These are phyloP conservation scores for Elephantulus edwardii DNA, from an alignment of 2,113 vertebrate species.

Conservation along the genomic window DNA sequence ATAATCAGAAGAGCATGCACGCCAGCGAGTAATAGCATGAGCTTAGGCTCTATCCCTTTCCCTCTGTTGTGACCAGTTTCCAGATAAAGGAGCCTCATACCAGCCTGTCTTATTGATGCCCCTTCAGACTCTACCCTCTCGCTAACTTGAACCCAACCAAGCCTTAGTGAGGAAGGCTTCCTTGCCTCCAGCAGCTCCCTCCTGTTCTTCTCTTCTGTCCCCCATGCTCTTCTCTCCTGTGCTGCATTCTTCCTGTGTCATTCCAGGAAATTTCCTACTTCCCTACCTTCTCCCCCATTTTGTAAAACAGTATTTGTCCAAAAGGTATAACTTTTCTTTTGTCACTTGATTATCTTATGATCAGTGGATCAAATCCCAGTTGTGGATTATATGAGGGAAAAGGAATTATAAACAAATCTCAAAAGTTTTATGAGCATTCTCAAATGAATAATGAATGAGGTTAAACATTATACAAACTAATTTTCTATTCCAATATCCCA, in stretches of 20 bases:
- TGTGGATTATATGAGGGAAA: not conserved
- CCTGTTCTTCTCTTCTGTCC: not conserved
- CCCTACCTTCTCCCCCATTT: not conserved
- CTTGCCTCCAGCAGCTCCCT: not conserved
- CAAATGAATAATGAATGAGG: slow-evolving; percentile 26
- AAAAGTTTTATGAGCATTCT: slow-evolving; percentile 29
- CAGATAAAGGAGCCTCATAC: not conserved
- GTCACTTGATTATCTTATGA: not conserved
- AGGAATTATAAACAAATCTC: slow-evolving; percentile 24
- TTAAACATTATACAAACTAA: slow-evolving; percentile 37
- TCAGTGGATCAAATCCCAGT: slow-evolving; percentile 4
- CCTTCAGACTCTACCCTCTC: not conserved
- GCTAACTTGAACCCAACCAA: not conserved
- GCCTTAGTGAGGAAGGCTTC: not conserved
- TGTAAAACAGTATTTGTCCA: slow-evolving; percentile 29
- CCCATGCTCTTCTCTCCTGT: not conserved
- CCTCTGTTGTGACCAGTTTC: not conserved
- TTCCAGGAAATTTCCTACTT: not conserved
- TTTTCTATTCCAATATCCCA: slow-evolving; percentile 35
- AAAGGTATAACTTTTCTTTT: slow-evolving; percentile 40
- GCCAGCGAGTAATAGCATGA: not conserved
- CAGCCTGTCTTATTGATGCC: not conserved
- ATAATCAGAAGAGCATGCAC: not conserved
- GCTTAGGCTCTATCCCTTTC: not conserved
- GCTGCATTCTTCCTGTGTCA: not conserved